A percentile compares a stretch with the other conserved stretches of the same genome.
These are phyloP conservation scores for Heptranchias perlo DNA, from an alignment of 2,113 vertebrate genomes.

Conservation along the genomic window DNA sequence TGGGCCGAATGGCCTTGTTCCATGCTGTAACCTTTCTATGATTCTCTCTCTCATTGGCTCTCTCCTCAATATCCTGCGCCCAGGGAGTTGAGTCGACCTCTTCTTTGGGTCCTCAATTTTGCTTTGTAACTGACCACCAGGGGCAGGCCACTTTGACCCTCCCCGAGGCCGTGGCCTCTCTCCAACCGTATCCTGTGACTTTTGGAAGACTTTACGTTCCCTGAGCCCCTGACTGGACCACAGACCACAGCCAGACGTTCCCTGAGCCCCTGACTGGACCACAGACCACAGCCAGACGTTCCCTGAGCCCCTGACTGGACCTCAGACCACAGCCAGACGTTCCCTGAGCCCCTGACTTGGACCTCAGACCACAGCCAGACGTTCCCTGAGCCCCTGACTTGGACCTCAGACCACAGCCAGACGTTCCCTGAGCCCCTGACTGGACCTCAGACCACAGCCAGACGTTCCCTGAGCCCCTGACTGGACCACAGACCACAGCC, in stretches of 20 bases:
- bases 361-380: too few relatives aligned
- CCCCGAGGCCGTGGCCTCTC: not conserved
- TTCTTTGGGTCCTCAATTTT: not conserved
- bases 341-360: not conserved
- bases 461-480: not conserved
- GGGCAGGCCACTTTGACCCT: not conserved
- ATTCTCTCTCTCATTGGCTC: not conserved
- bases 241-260: not conserved
- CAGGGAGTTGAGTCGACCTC: not conserved
- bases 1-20: too few relatives aligned
- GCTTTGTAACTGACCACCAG: not conserved
- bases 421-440: not conserved
- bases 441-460: not conserved
- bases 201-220: too few relatives aligned
- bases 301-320: not conserved
- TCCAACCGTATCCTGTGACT: not conserved
- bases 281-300: not conserved
- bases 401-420: too few relatives aligned
- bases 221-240: not conserved
- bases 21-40: too few relatives aligned
- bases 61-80: not conserved
- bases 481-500: not conserved
- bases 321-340: not conserved
- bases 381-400: not conserved
- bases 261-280: not conserved